These are phyloP conservation scores for Esox masquinongy DNA, from an alignment of 2,797 vertebrate species.

Conservation along the genomic window DNA sequence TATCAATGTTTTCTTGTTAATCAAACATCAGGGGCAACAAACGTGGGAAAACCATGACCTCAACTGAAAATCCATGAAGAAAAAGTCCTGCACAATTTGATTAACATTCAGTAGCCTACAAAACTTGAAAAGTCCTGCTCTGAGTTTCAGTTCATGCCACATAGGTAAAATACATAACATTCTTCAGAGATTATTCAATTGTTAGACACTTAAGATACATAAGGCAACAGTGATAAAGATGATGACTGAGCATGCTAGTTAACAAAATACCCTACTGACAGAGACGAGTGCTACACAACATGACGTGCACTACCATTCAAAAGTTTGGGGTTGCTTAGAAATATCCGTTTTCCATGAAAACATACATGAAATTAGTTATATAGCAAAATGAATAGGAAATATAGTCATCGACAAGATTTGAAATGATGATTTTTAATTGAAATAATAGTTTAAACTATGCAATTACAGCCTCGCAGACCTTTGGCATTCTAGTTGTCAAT, in stretches of 20 bases:
- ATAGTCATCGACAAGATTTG: too few relatives aligned
- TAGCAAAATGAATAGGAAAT: too few relatives aligned
- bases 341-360: too few relatives aligned
- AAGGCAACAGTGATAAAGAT: constrained; percentile 2
- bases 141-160: constrained; percentile 43
- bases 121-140: constrained; percentile 71
- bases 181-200: constrained; percentile 43
- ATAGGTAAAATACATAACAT: constrained; percentile 47
- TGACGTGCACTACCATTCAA: too few relatives aligned
- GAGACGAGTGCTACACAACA: constrained; percentile 26
- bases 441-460: too few relatives aligned
- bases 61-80: background rate
- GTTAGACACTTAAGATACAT: constrained; percentile 3
- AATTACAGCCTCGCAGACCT: too few relatives aligned
- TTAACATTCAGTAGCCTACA: background rate
- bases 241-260: background rate
- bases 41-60: background rate
- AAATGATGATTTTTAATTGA: too few relatives aligned
- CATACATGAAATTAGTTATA: too few relatives aligned
- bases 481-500: too few relatives aligned
- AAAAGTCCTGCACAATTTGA: background rate
- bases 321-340: too few relatives aligned
- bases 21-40: background rate
- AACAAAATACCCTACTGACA: constrained; percentile 19
- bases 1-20: background rate